phyloP scores from a whole-genome alignment of 2,797 vertebrate genomes.

The Echiichthys vipera region DNA sequence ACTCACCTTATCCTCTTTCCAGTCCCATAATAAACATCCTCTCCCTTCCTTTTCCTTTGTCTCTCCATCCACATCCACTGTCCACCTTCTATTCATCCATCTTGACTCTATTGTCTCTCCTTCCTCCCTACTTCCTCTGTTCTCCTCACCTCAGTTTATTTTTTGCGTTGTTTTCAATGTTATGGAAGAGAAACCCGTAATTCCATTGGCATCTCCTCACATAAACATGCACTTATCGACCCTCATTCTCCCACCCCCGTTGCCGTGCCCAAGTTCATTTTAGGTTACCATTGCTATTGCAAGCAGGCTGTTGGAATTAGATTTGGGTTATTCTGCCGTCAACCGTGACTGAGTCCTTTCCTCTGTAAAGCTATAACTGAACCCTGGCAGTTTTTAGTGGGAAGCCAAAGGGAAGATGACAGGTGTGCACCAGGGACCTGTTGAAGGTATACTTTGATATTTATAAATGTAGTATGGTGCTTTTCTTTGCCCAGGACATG shows the following conservation, averaged over 20 bases:
- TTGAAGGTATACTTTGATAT: slow-evolving; percentile 68
- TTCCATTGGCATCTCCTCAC: slow-evolving; percentile 34
- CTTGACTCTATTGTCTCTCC: background rate
- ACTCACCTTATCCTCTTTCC: background rate
- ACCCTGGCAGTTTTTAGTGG: slow-evolving; percentile 64
- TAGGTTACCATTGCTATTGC: slow-evolving; percentile 41
- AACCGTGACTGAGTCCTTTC: slow-evolving; percentile 65
- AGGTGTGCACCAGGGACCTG: slow-evolving; percentile 70
- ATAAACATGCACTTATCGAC: slow-evolving; percentile 26
- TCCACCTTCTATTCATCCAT: background rate
- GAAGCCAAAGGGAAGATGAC: slow-evolving; percentile 62
- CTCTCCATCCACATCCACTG: background rate
- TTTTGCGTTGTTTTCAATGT: slow-evolving; percentile 24
- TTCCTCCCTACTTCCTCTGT: background rate
- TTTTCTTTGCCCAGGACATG: slow-evolving; percentile 35
- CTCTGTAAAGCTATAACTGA: slow-evolving; percentile 45
- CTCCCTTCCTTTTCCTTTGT: slow-evolving; percentile 8
- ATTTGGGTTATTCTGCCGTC: slow-evolving; percentile 61
- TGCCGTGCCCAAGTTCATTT: slow-evolving; percentile 42
- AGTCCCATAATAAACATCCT: slow-evolving; percentile 15
- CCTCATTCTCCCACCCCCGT: slow-evolving; percentile 22
- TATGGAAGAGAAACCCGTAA: slow-evolving; percentile 31
- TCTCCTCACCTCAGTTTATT: slow-evolving; percentile 12
- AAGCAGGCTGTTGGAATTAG: slow-evolving; percentile 52
- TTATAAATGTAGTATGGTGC: slow-evolving; percentile 46